Percentiles rank a stretch among this genome's conserved stretches.
phyloP scores from a whole-genome alignment of 2,797 vertebrate species.

The Pangasius sanitwongsei region DNA sequence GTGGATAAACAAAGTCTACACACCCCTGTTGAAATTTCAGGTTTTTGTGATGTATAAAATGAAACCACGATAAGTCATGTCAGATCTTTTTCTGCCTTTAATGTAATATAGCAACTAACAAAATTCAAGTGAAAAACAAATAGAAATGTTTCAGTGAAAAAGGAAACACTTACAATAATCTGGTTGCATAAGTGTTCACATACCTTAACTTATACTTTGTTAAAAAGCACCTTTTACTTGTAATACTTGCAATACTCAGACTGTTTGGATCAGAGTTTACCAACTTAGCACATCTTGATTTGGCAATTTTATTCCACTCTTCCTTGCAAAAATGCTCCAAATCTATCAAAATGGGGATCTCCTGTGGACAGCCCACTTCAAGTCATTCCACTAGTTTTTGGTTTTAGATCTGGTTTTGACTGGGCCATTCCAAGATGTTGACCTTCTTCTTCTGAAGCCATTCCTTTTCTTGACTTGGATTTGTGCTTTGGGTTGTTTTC shows the following conservation, averaged over 20 bases:
- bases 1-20: background rate
- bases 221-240: background rate
- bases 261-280: background rate
- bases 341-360: background rate
- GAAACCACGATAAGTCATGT: background rate
- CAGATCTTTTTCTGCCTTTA: background rate
- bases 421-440: background rate
- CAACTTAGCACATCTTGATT: background rate
- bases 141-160: background rate
- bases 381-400: background rate
- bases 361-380: background rate
- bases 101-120: background rate
- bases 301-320: background rate
- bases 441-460: background rate
- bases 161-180: background rate
- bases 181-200: background rate
- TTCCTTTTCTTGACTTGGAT: background rate
- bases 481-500: background rate
- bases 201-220: background rate
- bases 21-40: background rate
- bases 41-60: background rate
- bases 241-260: background rate
- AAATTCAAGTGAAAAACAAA: background rate
- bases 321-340: background rate
- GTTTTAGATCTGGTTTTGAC: background rate